Percentiles rank a stretch among this genome's conserved stretches.
Evolutionary conservation across 2,888 invertebrate species (phyloP).

Genomic region (Ennomos erosarius): DNA sequence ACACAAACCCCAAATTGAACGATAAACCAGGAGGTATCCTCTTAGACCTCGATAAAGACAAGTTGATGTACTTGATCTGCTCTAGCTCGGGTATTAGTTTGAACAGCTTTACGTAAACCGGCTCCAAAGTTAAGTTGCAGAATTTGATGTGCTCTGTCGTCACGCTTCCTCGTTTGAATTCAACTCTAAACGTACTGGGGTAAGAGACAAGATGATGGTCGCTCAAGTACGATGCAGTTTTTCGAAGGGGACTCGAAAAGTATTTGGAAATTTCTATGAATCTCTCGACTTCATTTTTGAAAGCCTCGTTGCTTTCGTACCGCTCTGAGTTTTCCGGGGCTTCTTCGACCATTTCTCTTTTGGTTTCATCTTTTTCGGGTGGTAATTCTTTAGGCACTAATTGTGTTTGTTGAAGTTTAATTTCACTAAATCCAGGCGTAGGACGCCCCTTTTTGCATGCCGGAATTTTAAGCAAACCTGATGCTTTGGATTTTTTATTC

Average conservation of each 20-base stretch:
- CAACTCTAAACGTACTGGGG: constrained; percentile 64
- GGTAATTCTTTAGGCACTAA: constrained; percentile 34
- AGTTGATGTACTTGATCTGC: constrained; percentile 70
- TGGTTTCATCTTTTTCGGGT: constrained; percentile 54
- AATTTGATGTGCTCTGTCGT: constrained; percentile 69
- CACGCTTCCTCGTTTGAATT: constrained; percentile 65
- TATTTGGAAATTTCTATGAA: constrained; percentile 78
- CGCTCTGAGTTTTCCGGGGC: constrained; percentile 38
- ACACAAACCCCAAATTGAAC: constrained; percentile 68
- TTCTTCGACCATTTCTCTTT: constrained; percentile 50
- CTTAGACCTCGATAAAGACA: constrained; percentile 65
- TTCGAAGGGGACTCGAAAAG: constrained; percentile 71
- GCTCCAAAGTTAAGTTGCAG: constrained; percentile 68
- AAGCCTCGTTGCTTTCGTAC: constrained; percentile 47
- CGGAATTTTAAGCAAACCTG: constrained; percentile 20
- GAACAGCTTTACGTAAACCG: constrained; percentile 71
- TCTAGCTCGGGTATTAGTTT: constrained; percentile 72
- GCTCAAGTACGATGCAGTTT: constrained; percentile 73
- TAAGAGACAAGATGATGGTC: constrained; percentile 68
- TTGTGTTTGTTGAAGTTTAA: constrained; percentile 26
- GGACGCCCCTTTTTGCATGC: constrained; percentile 24
- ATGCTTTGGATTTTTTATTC: constrained; percentile 29
- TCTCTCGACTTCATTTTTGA: constrained; percentile 65
- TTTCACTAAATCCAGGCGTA: constrained; percentile 1
- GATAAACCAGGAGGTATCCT: constrained; percentile 75